Base-by-base conservation (phyloP, 2,113 vertebrate genomes). In the Scomber japonicus region DNA sequence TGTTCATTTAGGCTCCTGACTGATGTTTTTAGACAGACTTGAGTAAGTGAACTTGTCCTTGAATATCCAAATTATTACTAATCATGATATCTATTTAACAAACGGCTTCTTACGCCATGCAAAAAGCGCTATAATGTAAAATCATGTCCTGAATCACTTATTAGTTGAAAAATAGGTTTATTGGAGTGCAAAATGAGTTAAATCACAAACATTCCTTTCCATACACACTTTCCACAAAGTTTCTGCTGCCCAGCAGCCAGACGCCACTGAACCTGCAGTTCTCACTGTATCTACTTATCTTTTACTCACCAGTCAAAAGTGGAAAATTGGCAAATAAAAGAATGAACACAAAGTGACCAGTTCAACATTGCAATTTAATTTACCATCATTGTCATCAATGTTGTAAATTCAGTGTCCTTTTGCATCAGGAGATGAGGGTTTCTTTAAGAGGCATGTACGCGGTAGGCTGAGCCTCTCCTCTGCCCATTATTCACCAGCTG, bases 161-260 rank as follows among this genome's bases (percentile, higher is more conserved):
- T 13, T 69, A 48, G 62, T 53, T 69, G 51, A 75, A 85, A 86
- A 75, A 80, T 68, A 30, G 5, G 17, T 90, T 89, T 89, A 89
- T 86, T 90, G 8, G 13, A 67, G 60, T 75, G 49, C 78, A 87
- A 82, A 78, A 85, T 59, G 2, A 81, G 40, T 46, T 5, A 2
- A 53, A 15, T 60, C 50, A 77, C 62, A 80, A 21, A 64, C 46
- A 69, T 74, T 65, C 35, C 10, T 64, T 5, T 14, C 3, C 44
- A 35, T 49, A 17, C 70, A 81, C 44, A 61, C 65, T 73, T 55
- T 75, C 74, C 63, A 69, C 59, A 55, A 59, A 67, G 21, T 21
- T 72, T 84, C 70, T 83, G 90, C 92, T 90, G 90, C 82, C 82
- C 91, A 92, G 90, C 93, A 93, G 91, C 88, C 50, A 63, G 66